Percentiles rank a stretch among this genome's conserved stretches.
These are phyloP conservation scores for Zele albiditarsus DNA, from an alignment of 2,888 invertebrate genomes.

Conservation along the genomic window DNA sequence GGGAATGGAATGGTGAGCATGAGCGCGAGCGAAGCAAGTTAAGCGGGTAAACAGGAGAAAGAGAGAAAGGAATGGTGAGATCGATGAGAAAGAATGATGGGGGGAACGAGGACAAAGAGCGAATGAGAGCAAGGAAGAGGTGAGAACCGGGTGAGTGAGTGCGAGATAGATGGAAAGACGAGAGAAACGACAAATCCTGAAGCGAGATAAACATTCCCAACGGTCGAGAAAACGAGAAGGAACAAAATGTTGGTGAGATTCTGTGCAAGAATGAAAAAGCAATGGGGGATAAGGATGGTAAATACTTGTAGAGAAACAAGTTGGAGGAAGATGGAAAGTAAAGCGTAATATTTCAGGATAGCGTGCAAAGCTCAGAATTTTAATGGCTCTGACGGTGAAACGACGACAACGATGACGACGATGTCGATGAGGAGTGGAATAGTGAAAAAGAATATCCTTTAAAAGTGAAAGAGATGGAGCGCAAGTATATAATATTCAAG, in stretches of 20 bases:
- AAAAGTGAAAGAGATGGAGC: constrained; percentile 27
- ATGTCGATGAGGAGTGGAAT: background rate
- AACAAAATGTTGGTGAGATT: constrained; percentile 31
- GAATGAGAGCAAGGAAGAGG: constrained; percentile 31
- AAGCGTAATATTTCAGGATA: constrained; percentile 59
- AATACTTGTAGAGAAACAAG: constrained; percentile 28
- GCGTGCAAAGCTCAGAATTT: constrained; percentile 58
- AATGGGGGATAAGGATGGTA: constrained; percentile 23
- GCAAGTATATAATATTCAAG: constrained; percentile 45
- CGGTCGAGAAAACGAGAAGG: constrained; percentile 37
- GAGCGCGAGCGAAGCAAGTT: constrained; percentile 25
- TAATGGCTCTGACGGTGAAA: constrained; percentile 53
- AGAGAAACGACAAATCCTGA: constrained; percentile 34
- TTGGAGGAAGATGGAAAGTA: constrained; percentile 39
- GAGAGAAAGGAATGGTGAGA: constrained; percentile 20
- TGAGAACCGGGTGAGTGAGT: constrained; percentile 30
- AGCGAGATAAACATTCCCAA: constrained; percentile 41
- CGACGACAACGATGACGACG: background rate
- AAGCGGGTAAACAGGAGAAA: constrained; percentile 20
- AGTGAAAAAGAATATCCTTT: constrained; percentile 31
- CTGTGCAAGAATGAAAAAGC: background rate
- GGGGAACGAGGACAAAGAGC: constrained; percentile 16
- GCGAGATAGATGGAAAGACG: constrained; percentile 25
- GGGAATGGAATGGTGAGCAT: constrained; percentile 29
- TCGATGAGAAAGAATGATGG: constrained; percentile 19